Evolutionary conservation across 2,113 vertebrate species (phyloP), one percentile per base, ranked within the genome.

Genomic region (Burhinus oedicnemus): DNA sequence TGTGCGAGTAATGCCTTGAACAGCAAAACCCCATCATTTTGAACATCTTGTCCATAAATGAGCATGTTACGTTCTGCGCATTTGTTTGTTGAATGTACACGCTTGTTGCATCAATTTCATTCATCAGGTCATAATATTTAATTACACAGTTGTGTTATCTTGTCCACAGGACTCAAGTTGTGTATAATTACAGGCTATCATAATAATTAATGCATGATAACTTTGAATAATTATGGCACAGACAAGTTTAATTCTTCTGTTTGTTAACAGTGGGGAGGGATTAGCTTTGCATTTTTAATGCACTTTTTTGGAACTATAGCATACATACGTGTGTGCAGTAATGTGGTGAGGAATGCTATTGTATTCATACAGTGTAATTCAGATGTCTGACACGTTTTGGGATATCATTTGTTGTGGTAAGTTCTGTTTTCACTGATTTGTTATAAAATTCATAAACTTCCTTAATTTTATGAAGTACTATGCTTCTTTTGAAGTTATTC

Each of bases 281-380:
- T 76, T 60, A 68, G 38, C 32, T 82, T 84, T 89, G 51, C 51
- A 42, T 93, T 71, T 8, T 65, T 68, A 47, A 23, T 58, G 9
- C 11, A 12, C 34, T 79, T 61, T 57, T 49, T 92, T 66, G 45
- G 32, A 72, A 13, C 26, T 36, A 1, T 13, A 10, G 5, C 30
- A 11, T 57, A 3, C 2, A 0, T 44, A 27, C 23, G 62, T 4
- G 5, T 8, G 4, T 40, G 64, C 72, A 68, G 1, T 58, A 4
- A 16, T 5, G 4, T 54, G 62, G 11, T 71, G 38, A 60, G 40
- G 23, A 92, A 27, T 71, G 58, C 15, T 82, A 0, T 7, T 74
- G 40, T 27, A n/a, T n/a, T 34, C 36, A 6, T 61, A 18, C 34
- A 70, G 58, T 38, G 51, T 5, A 6, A 19, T 42, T 95, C 8